phyloP scores from a whole-genome alignment of 1,140 invertebrate genomes.

The Pseudomyrmex gracilis region DNA sequence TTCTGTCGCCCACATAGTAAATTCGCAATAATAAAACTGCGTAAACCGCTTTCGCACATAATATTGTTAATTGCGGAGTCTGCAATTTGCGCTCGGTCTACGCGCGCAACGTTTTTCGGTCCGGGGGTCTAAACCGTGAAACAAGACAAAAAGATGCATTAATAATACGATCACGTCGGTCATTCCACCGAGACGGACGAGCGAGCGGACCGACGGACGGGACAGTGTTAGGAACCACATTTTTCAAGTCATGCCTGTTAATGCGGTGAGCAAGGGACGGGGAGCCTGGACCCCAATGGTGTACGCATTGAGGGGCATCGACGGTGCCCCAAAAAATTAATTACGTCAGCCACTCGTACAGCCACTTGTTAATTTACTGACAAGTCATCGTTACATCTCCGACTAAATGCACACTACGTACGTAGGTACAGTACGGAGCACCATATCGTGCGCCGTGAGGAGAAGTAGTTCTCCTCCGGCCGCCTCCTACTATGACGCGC shows the following conservation, averaged over 20 bases:
- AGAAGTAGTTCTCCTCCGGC: no score
- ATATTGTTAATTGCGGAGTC: conserved; percentile 70
- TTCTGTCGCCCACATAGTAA: neutral
- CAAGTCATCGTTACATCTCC: conserved; percentile 6
- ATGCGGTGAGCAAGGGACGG: conserved; percentile 79
- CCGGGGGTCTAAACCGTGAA: conserved; percentile 70
- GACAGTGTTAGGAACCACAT: conserved; percentile 82
- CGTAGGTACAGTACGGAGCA: no score
- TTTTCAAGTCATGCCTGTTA: conserved; percentile 84
- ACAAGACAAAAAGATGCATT: conserved; percentile 78
- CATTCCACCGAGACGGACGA: conserved; percentile 71
- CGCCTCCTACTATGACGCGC: no score
- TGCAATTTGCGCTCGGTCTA: conserved; percentile 63
- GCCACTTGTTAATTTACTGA: conserved; percentile 52
- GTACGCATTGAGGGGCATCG: conserved; percentile 71
- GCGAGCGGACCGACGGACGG: conserved; percentile 75
- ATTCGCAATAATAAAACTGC: conserved; percentile 2
- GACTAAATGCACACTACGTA: neutral
- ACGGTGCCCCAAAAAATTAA: conserved; percentile 64
- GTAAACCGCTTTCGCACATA: conserved; percentile 43
- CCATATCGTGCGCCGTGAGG: no score
- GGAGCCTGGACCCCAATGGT: conserved; percentile 69
- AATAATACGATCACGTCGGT: conserved; percentile 78
- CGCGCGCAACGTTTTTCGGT: conserved; percentile 26
- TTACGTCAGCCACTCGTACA: conserved; percentile 42